A percentile compares a stretch with the other conserved stretches of the same genome.
phyloP scores from a whole-genome alignment of 2,888 invertebrate genomes.

The Operophtera brumata region DNA sequence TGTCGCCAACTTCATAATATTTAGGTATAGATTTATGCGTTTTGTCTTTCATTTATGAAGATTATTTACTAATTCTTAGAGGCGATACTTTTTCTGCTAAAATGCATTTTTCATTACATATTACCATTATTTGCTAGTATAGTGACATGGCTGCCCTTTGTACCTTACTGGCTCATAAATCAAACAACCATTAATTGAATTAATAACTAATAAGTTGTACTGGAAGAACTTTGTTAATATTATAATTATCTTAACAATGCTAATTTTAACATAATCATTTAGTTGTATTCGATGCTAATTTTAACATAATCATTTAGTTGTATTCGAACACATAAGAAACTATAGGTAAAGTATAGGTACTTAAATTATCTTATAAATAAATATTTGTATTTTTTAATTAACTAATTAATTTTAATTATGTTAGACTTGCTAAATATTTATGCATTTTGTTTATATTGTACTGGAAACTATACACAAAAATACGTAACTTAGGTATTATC shows the following conservation, averaged over 20 bases:
- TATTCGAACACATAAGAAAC: not conserved
- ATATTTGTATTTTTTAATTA: not conserved
- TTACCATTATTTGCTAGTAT: not conserved
- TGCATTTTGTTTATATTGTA: too few species aligned
- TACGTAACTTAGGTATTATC: not conserved
- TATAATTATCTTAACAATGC: constrained; percentile 5
- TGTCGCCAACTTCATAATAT: too few species aligned
- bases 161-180: not conserved
- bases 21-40: too few species aligned
- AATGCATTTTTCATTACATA: too few species aligned
- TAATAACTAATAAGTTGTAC: constrained; percentile 22
- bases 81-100: too few species aligned
- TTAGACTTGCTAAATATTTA: not conserved
- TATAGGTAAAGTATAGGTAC: not conserved
- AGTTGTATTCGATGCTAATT: not conserved
- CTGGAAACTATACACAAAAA: too few species aligned
- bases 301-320: too few species aligned
- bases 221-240: constrained; percentile 27
- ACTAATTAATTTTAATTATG: not conserved
- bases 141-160: constrained; percentile 3
- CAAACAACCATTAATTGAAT: constrained; percentile 13
- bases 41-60: too few species aligned
- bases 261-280: not conserved
- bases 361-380: not conserved
- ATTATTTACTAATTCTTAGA: too few species aligned